Base-by-base conservation (phyloP, 2,888 invertebrate genomes). In the Spodoptera exigua region DNA sequence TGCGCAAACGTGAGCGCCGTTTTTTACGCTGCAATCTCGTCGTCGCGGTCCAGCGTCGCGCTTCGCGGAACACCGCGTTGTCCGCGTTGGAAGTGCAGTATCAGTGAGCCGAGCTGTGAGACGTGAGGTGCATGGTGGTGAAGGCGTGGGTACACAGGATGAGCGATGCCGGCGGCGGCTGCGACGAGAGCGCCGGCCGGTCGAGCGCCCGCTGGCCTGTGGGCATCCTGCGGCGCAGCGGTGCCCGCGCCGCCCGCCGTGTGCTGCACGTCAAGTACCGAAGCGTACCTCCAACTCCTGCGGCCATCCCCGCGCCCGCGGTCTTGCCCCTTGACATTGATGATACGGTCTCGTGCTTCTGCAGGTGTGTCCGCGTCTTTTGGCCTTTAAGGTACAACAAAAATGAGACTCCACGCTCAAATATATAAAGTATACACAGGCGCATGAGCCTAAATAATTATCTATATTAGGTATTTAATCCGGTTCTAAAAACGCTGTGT, bases 261-360 rank as follows among this genome's bases (percentile, higher is more conserved):
- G 86, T 86, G 79, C 86, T 87, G 79, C 90, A 86, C 88, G 92
- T 88, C 78, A 86, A 90, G 83, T 92, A 90, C 86, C 90, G 90
- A 81, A 87, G 89, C 83, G 89, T 87, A 76, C 86, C 89, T 61
- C 82, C 84, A 46, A 66, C 81, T 56, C 80, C 83, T 55, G 54
- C 79, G 55, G 65, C 79, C 58, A 68, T 80, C 66, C 74, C 77
- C 43, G 45, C 72, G 47, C 77, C 87, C 47, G 76, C 86, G 85
- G 78, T 84, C 82, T 81, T 91, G 75, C 95, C 95, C 66, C 89
- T 96, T 76, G 95, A 96, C 74, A 87, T 96, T 78, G 96, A 96
- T 87, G 95, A 96, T 76, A 96, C 96, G 63, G 96, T 97, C 88
- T 96, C 96, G 81, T 97, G 97, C 88, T 97, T 97, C 92, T 97